These are phyloP conservation scores for Piaya cayana DNA, from an alignment of 2,113 vertebrate species.

Conservation along the genomic window DNA sequence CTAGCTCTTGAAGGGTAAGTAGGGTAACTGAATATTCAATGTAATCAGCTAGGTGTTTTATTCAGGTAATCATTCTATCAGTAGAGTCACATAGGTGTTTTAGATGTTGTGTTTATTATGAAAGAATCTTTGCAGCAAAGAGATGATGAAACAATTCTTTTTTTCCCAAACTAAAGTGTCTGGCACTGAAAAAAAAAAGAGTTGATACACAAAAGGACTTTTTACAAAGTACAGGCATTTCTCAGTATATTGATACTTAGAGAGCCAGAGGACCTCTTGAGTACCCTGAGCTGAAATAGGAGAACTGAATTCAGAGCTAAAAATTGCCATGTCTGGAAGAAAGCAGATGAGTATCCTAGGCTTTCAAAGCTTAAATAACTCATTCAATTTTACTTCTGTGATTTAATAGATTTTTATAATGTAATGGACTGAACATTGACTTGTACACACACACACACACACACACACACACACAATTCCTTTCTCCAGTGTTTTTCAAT, in stretches of 20 bases:
- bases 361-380: background rate
- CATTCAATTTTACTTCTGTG: background rate
- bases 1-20: constrained; percentile 40
- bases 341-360: background rate
- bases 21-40: constrained; percentile 53
- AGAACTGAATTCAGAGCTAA: background rate
- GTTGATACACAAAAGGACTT: background rate
- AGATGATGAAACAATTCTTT: background rate
- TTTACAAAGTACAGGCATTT: background rate
- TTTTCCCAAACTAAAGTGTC: background rate
- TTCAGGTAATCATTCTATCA: background rate
- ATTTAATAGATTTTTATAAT: background rate
- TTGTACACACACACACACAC: background rate
- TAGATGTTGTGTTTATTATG: background rate
- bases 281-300: background rate
- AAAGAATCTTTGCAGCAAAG: background rate
- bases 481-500: background rate
- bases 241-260: background rate
- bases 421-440: background rate
- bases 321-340: background rate
- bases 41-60: constrained; percentile 39
- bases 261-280: background rate
- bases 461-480: background rate
- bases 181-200: background rate
- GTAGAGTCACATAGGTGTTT: background rate